Evolutionary conservation across 2,888 invertebrate species (phyloP).

Genomic region (Epirrhoe tristata): DNA sequence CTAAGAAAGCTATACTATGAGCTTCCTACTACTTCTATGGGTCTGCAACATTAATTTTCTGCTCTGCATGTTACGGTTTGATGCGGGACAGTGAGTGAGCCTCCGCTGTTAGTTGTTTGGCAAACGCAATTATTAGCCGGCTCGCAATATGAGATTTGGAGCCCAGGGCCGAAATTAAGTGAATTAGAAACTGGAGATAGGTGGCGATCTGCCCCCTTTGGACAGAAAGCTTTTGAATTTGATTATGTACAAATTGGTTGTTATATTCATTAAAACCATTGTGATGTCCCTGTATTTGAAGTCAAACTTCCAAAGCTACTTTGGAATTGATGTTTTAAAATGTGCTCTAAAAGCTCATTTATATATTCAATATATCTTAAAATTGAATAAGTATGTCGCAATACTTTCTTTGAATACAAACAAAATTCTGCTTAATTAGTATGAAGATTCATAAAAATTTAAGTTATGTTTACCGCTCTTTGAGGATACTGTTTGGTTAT

Average conservation of each 20-base stretch:
- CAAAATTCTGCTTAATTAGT: too few relatives aligned
- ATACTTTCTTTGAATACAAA: too few relatives aligned
- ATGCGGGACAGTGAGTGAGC: neutral
- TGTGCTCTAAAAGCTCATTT: too few relatives aligned
- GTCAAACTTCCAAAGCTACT: neutral
- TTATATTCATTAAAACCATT: slow-evolving; percentile 19
- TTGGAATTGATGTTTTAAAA: neutral
- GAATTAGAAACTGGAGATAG: slow-evolving; percentile 74
- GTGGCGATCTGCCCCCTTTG: slow-evolving; percentile 52
- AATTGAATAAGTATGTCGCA: too few relatives aligned
- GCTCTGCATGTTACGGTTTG: neutral
- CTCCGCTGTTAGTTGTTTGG: slow-evolving; percentile 58
- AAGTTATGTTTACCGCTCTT: too few relatives aligned
- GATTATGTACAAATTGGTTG: slow-evolving; percentile 30
- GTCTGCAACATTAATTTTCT: neutral
- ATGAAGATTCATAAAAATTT: too few relatives aligned
- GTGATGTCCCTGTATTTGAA: neutral
- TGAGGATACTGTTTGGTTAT: neutral
- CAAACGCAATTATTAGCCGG: slow-evolving; percentile 80
- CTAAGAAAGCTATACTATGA: too few relatives aligned
- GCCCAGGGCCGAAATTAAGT: slow-evolving; percentile 73
- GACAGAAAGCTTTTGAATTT: slow-evolving; percentile 43
- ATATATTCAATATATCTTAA: too few relatives aligned
- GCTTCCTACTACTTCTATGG: too few relatives aligned
- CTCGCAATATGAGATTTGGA: slow-evolving; percentile 83